These are phyloP conservation scores for Smittia sp. DNA, from an alignment of 2,888 invertebrate species.

Conservation along the genomic window DNA sequence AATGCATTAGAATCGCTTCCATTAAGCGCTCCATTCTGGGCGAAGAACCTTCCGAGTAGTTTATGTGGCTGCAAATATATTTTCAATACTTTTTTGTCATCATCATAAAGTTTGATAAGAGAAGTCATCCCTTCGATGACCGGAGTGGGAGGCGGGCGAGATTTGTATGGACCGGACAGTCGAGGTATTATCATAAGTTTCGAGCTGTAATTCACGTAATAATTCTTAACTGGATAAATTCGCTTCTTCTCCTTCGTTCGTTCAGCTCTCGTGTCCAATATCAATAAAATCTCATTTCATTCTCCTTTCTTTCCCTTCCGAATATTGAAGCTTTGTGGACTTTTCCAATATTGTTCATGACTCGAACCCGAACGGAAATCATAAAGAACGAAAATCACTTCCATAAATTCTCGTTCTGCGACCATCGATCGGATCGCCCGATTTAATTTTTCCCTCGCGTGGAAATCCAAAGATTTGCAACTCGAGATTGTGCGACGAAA, in stretches of 20 bases:
- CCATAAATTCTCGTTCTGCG: constrained; percentile 36
- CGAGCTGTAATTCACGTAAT: constrained; percentile 31
- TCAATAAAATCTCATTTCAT: constrained; percentile 41
- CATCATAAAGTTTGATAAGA: constrained; percentile 41
- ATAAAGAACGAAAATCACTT: constrained; percentile 23
- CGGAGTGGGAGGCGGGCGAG: neutral
- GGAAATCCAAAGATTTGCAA: too few species aligned
- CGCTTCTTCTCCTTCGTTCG: neutral
- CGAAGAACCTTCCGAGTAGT: constrained; percentile 22
- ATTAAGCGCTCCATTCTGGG: neutral
- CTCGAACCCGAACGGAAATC: neutral
- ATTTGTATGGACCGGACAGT: constrained; percentile 39
- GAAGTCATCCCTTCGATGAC: constrained; percentile 22
- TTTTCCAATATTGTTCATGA: constrained; percentile 22
- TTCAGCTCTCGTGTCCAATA: constrained; percentile 29
- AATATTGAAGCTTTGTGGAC: neutral
- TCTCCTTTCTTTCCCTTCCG: constrained; percentile 10
- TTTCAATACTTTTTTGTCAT: constrained; percentile 21
- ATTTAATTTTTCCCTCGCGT: neutral
- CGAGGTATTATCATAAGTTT: constrained; percentile 39
- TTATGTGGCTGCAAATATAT: constrained; percentile 25
- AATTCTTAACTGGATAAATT: constrained; percentile 32
- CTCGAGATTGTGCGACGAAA: neutral
- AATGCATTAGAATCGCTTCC: constrained; percentile 27
- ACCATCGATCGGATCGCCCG: constrained; percentile 20